These are phyloP conservation scores for Aphelenchoides bicaudatus DNA, from an alignment of 2,888 invertebrate species.

Conservation along the genomic window DNA sequence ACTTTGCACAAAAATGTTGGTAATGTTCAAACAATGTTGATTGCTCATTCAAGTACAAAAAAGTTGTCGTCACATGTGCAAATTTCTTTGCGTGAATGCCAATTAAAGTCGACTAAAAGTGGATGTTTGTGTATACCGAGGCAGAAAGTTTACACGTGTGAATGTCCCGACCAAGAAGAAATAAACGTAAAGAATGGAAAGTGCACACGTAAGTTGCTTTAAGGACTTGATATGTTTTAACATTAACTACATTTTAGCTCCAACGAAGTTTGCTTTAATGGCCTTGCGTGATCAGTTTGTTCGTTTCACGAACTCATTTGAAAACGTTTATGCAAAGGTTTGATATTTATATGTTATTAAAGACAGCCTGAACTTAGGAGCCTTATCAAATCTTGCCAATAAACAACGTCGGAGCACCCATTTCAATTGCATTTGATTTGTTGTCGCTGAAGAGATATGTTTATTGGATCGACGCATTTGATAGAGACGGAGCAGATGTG, in stretches of 20 bases:
- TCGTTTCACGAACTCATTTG: constrained; percentile 20
- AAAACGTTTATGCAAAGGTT: not conserved
- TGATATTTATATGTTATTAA: not conserved
- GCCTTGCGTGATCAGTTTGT: constrained; percentile 27
- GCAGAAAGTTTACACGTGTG: not conserved
- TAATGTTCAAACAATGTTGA: too few relatives aligned
- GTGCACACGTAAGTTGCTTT: too few relatives aligned
- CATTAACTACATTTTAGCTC: constrained; percentile 22
- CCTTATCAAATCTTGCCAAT: constrained; percentile 23
- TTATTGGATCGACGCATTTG: constrained; percentile 38
- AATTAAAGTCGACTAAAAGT: not conserved
- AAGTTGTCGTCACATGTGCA: too few relatives aligned
- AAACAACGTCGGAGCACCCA: constrained; percentile 31
- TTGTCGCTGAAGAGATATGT: constrained; percentile 25
- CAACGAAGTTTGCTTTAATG: constrained; percentile 28
- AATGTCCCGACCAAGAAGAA: constrained; percentile 9
- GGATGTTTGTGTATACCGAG: constrained; percentile 6
- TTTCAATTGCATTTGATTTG: constrained; percentile 29
- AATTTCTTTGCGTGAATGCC: not conserved
- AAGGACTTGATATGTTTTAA: not conserved
- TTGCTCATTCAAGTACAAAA: constrained; percentile 3
- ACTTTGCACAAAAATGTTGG: too few relatives aligned
- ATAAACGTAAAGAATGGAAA: not conserved
- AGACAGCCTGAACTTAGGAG: not conserved
- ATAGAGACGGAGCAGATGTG: constrained; percentile 27